These are phyloP conservation scores for Colinus virginianus DNA, from an alignment of 2,113 vertebrate genomes.

Conservation along the genomic window DNA sequence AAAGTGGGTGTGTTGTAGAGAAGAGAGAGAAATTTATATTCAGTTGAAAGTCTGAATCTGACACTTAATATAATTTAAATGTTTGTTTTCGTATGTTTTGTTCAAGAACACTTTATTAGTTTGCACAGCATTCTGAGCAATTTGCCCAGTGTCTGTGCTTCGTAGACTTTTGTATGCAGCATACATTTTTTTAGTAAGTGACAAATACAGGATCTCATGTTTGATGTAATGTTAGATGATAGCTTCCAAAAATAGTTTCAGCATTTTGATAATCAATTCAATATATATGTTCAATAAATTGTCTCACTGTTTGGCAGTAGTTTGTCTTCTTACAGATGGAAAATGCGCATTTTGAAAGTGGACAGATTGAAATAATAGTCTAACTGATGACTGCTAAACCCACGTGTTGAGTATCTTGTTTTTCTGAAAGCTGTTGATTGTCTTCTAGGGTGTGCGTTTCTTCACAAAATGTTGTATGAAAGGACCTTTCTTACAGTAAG, in stretches of 20 bases:
- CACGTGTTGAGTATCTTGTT: background rate
- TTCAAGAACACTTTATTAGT: background rate
- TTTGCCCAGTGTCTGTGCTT: background rate
- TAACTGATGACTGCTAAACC: background rate
- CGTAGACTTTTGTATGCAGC: background rate
- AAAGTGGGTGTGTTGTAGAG: background rate
- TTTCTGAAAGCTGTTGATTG: background rate
- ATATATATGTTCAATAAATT: background rate
- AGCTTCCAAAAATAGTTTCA: background rate
- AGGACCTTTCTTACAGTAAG: background rate
- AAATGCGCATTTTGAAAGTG: background rate
- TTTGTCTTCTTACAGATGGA: background rate
- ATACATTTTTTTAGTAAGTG: background rate
- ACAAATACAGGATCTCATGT: background rate
- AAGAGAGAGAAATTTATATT: background rate
- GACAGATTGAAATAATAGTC: background rate
- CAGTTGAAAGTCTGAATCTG: conserved; percentile 30
- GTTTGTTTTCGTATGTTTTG: background rate
- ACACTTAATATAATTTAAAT: background rate
- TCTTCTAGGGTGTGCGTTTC: background rate
- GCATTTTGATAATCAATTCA: background rate
- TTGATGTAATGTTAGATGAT: background rate
- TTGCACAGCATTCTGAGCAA: background rate
- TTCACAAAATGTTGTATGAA: background rate
- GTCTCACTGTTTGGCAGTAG: background rate